A percentile compares a stretch with the other conserved stretches of the same genome.
Evolutionary conservation across 2,113 vertebrate species (phyloP).

Genomic region (Riparia riparia): DNA sequence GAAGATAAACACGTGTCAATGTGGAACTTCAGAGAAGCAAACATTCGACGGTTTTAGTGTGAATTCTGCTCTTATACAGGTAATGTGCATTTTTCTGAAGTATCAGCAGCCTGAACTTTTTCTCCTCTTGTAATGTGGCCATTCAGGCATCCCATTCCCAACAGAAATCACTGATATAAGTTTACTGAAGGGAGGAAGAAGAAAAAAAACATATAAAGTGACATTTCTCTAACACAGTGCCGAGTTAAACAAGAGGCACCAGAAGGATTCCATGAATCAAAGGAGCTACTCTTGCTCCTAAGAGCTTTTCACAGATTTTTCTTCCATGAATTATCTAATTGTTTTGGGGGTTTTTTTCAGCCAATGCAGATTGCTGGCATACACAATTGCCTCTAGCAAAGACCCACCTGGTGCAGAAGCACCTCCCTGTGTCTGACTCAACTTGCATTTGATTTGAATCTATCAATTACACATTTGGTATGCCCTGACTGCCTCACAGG

Average conservation of each 20-base stretch:
- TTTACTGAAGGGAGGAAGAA: neutral
- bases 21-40: neutral
- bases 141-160: neutral
- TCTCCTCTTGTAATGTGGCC: neutral
- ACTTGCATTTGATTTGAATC: neutral
- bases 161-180: neutral
- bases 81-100: neutral
- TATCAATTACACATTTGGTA: neutral
- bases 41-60: neutral
- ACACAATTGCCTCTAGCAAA: neutral
- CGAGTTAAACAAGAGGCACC: neutral
- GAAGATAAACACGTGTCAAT: accelerated
- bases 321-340: neutral
- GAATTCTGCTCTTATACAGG: neutral
- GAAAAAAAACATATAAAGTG: accelerated
- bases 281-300: neutral
- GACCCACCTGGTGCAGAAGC: neutral
- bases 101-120: neutral
- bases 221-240: neutral
- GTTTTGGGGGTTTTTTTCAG: neutral
- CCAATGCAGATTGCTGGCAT: neutral
- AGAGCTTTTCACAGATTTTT: neutral
- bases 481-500: neutral
- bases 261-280: neutral
- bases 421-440: neutral